A percentile compares a stretch with the other conserved stretches of the same genome.
These are phyloP conservation scores for Champsocephalus esox DNA, from an alignment of 2,797 vertebrate genomes.

Conservation along the genomic window DNA sequence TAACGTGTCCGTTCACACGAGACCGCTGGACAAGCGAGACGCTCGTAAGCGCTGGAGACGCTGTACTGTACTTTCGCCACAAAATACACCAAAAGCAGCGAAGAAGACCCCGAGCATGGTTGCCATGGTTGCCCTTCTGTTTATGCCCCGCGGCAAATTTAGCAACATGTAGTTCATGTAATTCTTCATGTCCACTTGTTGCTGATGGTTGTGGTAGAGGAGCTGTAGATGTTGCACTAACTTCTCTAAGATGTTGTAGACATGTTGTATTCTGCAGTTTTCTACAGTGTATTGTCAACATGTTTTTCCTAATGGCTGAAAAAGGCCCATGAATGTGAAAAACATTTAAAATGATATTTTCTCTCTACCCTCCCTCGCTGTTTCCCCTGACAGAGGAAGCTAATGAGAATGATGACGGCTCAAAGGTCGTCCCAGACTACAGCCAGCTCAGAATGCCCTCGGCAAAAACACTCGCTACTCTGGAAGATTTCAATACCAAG, in stretches of 20 bases:
- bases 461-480: slow-evolving; percentile 69
- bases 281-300: neutral
- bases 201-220: too few species aligned
- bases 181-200: too few species aligned
- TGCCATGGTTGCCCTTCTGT: too few species aligned
- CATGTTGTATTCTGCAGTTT: neutral
- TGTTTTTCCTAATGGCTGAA: neutral
- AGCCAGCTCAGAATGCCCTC: slow-evolving; percentile 76
- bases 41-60: too few species aligned
- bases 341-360: slow-evolving; percentile 1
- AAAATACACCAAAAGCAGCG: too few species aligned
- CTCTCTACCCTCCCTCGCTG: neutral
- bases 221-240: too few species aligned
- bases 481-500: slow-evolving; percentile 85
- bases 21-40: too few species aligned
- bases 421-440: slow-evolving; percentile 66
- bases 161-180: too few species aligned
- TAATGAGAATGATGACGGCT: slow-evolving; percentile 18
- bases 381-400: slow-evolving; percentile 70
- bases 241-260: neutral
- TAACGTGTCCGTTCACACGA: too few species aligned
- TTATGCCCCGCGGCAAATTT: too few species aligned
- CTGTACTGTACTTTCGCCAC: too few species aligned
- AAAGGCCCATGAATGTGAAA: neutral
- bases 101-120: too few species aligned